Conservation (phyloP, 1,140 invertebrate species). For the Lordiphosa clarofinis region DNA sequence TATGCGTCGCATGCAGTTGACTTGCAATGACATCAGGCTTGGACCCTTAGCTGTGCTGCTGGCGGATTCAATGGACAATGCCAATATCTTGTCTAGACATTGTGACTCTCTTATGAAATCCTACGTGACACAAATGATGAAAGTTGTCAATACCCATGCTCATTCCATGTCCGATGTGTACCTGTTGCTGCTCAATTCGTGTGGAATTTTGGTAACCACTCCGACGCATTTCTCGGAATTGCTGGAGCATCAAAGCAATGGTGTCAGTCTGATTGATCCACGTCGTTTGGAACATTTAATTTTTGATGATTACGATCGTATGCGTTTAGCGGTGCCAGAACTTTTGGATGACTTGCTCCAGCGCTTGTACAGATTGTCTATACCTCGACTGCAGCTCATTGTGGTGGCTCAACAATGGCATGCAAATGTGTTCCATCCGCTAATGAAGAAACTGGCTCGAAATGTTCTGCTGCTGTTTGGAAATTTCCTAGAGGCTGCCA, state of each 20-base stretch:
- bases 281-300: conserved; percentile 24
- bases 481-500: conserved; percentile 44
- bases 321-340: not conserved
- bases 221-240: conserved; percentile 2
- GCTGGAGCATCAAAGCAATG: not conserved
- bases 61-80: conserved; percentile 18
- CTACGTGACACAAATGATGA: not conserved
- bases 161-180: not conserved
- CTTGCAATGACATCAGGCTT: not conserved
- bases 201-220: conserved; percentile 49
- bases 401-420: conserved; percentile 51
- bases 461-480: conserved; percentile 40
- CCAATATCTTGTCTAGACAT: not conserved
- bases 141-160: conserved; percentile 34
- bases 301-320: conserved; percentile 46
- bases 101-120: conserved; percentile 25
- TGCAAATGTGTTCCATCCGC: conserved; percentile 5
- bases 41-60: conserved; percentile 48
- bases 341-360: conserved; percentile 17
- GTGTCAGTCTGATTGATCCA: conserved; percentile 15
- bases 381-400: conserved; percentile 15
- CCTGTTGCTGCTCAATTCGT: conserved; percentile 35
- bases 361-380: not conserved
- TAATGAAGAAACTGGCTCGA: conserved; percentile 1
- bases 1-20: conserved; percentile 2